These are phyloP conservation scores for Clistopyga incitator DNA, from an alignment of 2,888 invertebrate species.

Conservation along the genomic window DNA sequence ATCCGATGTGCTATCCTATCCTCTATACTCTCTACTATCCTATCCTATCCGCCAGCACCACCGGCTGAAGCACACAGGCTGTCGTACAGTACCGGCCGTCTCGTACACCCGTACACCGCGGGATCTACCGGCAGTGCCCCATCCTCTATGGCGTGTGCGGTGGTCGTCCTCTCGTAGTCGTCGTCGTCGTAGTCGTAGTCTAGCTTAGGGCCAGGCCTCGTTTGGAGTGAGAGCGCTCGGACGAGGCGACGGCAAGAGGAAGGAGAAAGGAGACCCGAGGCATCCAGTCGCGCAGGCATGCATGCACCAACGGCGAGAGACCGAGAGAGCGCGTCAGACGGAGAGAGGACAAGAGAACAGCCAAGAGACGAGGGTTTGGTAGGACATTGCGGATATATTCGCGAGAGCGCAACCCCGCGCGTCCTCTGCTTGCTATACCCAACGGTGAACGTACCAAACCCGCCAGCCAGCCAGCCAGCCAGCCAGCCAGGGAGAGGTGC, in stretches of 20 bases:
- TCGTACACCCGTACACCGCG: slow-evolving; percentile 60
- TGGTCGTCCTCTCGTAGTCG: slow-evolving; percentile 53
- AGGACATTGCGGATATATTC: slow-evolving; percentile 84
- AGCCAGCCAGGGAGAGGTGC: slow-evolving; percentile 32
- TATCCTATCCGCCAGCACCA: slow-evolving; percentile 61
- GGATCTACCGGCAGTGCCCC: slow-evolving; percentile 37
- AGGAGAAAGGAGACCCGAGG: slow-evolving; percentile 63
- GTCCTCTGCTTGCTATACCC: slow-evolving; percentile 63
- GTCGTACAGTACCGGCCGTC: slow-evolving; percentile 64
- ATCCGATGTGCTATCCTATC: slow-evolving; percentile 61
- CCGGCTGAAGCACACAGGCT: slow-evolving; percentile 58
- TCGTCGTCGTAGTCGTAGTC: slow-evolving; percentile 50
- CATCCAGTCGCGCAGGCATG: slow-evolving; percentile 66
- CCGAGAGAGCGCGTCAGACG: slow-evolving; percentile 67
- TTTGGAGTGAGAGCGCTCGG: slow-evolving; percentile 40
- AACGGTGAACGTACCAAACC: slow-evolving; percentile 61
- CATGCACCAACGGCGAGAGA: slow-evolving; percentile 70
- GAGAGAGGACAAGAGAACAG: slow-evolving; percentile 66
- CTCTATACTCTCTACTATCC: slow-evolving; percentile 49
- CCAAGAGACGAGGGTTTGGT: slow-evolving; percentile 76
- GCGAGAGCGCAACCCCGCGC: slow-evolving; percentile 80
- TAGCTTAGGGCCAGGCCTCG: slow-evolving; percentile 64
- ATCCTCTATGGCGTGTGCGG: slow-evolving; percentile 22
- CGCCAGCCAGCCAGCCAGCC: slow-evolving; percentile 3
- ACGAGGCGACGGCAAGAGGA: neutral